These are phyloP conservation scores for Spongilla lacustris DNA, from an alignment of 37 sponge, comb jelly and placozoan species.

Conservation along the genomic window DNA sequence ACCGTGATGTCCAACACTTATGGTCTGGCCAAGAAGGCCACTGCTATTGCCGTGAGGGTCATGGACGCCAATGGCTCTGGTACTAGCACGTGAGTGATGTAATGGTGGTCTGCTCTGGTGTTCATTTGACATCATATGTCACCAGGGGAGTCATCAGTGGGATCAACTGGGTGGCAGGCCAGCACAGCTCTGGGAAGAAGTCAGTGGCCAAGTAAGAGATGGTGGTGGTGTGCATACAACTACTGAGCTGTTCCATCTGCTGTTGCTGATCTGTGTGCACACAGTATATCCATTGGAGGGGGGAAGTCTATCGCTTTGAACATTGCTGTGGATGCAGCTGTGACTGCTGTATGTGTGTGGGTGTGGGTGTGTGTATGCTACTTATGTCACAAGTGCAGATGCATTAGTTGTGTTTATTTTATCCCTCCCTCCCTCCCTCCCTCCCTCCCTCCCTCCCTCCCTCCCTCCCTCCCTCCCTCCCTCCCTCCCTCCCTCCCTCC, in stretches of 20 bases:
- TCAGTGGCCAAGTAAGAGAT: conserved; percentile 60
- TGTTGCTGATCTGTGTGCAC: not conserved
- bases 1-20: conserved; percentile 66
- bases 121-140: not conserved
- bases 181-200: conserved; percentile 30
- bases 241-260: not conserved
- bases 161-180: conserved; percentile 33
- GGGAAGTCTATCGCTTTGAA: conserved; percentile 44
- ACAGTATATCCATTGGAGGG: conserved; percentile 88
- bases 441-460: too few species aligned
- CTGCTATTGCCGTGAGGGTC: conserved; percentile 74
- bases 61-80: conserved; percentile 58
- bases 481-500: too few species aligned
- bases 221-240: not conserved
- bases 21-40: conserved; percentile 71
- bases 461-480: too few species aligned
- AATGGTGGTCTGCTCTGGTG: too few species aligned
- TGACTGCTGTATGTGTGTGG: conserved; percentile 41
- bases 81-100: conserved; percentile 17
- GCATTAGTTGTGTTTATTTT: too few species aligned
- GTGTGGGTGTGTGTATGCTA: not conserved
- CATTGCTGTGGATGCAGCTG: conserved; percentile 60
- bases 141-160: conserved; percentile 56
- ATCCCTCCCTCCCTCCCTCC: too few species aligned
- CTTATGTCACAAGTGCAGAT: too few species aligned